Evolutionary conservation across 2,113 vertebrate genomes (phyloP).

Genomic region (Microcebus ravelobensis): DNA sequence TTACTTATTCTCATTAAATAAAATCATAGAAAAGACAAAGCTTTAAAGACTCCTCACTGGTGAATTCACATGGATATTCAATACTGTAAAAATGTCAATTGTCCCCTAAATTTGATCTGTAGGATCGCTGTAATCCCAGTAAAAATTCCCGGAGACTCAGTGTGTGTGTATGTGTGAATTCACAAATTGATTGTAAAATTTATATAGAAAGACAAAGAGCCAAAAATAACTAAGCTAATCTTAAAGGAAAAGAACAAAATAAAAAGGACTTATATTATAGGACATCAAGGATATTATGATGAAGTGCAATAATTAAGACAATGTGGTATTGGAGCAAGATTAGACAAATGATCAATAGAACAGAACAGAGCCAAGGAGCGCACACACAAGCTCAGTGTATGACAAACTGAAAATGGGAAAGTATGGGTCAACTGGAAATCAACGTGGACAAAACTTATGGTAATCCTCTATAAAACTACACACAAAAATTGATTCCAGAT

Average conservation of each 20-base stretch:
- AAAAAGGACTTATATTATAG: not conserved
- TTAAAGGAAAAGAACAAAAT: not conserved
- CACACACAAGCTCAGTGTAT: not conserved
- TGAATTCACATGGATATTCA: not conserved
- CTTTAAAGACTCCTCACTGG: not conserved
- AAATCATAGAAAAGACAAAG: constrained; percentile 8
- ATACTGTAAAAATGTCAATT: not conserved
- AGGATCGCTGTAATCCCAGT: not conserved
- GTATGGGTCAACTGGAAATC: not conserved
- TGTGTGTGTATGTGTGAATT: not conserved
- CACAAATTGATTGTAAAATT: not conserved
- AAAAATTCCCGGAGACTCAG: not conserved
- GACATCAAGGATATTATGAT: not conserved
- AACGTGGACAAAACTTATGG: not conserved
- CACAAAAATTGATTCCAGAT: not conserved
- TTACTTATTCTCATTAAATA: constrained; percentile 14
- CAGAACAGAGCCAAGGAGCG: not conserved
- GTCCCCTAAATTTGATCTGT: not conserved
- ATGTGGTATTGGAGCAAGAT: not conserved
- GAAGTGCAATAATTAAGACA: not conserved
- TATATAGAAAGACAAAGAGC: not conserved
- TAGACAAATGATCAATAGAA: not conserved
- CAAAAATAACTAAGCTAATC: not conserved
- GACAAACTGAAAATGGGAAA: not conserved
- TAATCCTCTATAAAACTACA: not conserved